These are phyloP conservation scores for Pogonophryne albipinna DNA, from an alignment of 2,797 vertebrate genomes.

Conservation along the genomic window DNA sequence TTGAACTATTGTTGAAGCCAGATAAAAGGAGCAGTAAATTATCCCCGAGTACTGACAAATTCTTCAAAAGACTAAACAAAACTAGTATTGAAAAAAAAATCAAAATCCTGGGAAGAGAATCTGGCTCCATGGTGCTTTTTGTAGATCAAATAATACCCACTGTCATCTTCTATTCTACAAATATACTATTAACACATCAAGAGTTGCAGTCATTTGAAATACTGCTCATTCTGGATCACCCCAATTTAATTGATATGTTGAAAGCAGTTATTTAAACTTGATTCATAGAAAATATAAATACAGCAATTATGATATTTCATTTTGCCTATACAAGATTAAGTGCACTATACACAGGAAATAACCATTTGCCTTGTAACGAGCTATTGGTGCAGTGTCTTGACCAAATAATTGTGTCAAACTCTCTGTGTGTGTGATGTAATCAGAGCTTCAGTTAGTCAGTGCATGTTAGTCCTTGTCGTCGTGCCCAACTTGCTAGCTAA, in stretches of 20 bases:
- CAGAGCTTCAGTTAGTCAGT: too few species aligned
- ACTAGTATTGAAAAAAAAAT: conserved; percentile 7
- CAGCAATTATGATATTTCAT: background rate
- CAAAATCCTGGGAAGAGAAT: conserved; percentile 20
- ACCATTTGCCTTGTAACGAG: too few species aligned
- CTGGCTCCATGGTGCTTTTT: background rate
- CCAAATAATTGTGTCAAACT: too few species aligned
- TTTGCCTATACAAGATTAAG: too few species aligned
- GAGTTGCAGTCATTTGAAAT: conserved; percentile 13
- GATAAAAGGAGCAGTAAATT: conserved; percentile 46
- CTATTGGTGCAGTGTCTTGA: too few species aligned
- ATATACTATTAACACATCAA: conserved; percentile 17
- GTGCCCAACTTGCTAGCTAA: too few species aligned
- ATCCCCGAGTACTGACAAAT: conserved; percentile 35
- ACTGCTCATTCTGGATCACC: background rate
- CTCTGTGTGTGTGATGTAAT: too few species aligned
- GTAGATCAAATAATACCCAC: conserved; percentile 35
- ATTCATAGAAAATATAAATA: background rate
- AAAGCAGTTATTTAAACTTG: background rate
- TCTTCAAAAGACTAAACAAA: conserved; percentile 44
- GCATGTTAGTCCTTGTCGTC: too few species aligned
- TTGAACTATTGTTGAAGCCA: conserved; percentile 40
- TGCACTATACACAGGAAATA: too few species aligned
- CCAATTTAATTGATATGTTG: background rate
- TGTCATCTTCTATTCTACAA: conserved; percentile 17